Evolutionary conservation across 2,888 invertebrate genomes (phyloP).

Genomic region (Polydrusus tereticollis): DNA sequence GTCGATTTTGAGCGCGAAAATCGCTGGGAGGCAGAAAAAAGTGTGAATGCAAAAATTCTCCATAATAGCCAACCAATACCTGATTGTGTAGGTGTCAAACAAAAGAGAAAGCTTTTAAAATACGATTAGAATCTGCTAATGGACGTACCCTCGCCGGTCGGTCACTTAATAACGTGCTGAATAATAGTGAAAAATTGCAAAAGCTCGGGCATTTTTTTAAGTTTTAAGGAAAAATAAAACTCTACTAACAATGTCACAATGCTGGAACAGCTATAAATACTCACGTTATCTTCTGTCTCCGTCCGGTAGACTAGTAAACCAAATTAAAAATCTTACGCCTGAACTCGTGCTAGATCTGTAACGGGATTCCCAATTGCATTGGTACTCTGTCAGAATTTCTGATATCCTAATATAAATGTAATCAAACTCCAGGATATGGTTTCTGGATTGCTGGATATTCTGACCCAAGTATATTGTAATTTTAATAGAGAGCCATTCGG

Average conservation of each 20-base stretch:
- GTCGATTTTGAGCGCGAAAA: not conserved
- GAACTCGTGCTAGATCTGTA: constrained; percentile 16
- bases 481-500: constrained; percentile 30
- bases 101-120: constrained; percentile 39
- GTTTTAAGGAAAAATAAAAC: constrained; percentile 13
- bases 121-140: constrained; percentile 36
- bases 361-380: constrained; percentile 37
- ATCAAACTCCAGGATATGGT: constrained; percentile 45
- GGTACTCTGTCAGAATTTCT: constrained; percentile 36
- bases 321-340: constrained; percentile 24
- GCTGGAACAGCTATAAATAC: not conserved
- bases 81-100: constrained; percentile 40
- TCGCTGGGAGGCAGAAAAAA: not conserved
- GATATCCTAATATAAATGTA: constrained; percentile 45
- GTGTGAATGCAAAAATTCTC: constrained; percentile 16
- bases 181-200: constrained; percentile 18
- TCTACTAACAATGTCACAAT: not conserved
- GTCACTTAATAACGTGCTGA: constrained; percentile 16
- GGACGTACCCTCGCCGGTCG: constrained; percentile 12
- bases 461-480: constrained; percentile 36
- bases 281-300: not conserved
- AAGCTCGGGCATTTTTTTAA: constrained; percentile 11
- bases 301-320: not conserved
- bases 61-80: constrained; percentile 16
- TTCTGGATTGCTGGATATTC: constrained; percentile 42